These are phyloP conservation scores for Ctenomys sociabilis DNA, from an alignment of 2,113 vertebrate species.

Conservation along the genomic window DNA sequence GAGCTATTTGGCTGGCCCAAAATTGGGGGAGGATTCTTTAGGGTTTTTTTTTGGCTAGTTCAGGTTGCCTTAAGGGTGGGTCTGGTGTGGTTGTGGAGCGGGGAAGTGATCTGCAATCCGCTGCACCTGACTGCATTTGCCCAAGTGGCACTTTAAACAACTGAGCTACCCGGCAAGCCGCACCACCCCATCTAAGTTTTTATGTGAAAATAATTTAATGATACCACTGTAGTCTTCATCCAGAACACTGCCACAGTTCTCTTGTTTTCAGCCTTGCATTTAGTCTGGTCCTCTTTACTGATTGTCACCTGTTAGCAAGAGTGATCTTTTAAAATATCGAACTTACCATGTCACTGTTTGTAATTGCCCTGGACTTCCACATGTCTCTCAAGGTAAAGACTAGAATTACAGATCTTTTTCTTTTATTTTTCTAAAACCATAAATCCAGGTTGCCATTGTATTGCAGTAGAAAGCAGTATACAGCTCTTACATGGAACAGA, in stretches of 20 bases:
- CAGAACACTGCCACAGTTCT: not conserved
- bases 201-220: not conserved
- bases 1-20: too few species aligned
- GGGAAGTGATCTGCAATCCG: too few species aligned
- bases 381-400: slow-evolving; percentile 13
- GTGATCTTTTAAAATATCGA: not conserved
- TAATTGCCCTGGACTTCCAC: not conserved
- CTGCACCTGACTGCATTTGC: too few species aligned
- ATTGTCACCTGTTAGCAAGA: not conserved
- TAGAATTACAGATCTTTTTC: not conserved
- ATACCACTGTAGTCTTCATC: not conserved
- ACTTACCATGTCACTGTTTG: not conserved
- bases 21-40: too few species aligned
- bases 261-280: not conserved
- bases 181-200: not conserved
- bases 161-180: too few species aligned
- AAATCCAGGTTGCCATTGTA: not conserved
- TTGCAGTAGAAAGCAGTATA: not conserved
- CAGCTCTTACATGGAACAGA: not conserved
- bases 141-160: too few species aligned
- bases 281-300: not conserved
- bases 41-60: too few species aligned
- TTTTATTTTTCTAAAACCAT: slow-evolving; percentile 8
- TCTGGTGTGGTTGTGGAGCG: too few species aligned
- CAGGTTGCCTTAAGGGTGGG: too few species aligned